Percentiles rank a stretch among this genome's conserved stretches.
Evolutionary conservation across 2,888 invertebrate species (phyloP).

Genomic region (Pristionchus mayeri): DNA sequence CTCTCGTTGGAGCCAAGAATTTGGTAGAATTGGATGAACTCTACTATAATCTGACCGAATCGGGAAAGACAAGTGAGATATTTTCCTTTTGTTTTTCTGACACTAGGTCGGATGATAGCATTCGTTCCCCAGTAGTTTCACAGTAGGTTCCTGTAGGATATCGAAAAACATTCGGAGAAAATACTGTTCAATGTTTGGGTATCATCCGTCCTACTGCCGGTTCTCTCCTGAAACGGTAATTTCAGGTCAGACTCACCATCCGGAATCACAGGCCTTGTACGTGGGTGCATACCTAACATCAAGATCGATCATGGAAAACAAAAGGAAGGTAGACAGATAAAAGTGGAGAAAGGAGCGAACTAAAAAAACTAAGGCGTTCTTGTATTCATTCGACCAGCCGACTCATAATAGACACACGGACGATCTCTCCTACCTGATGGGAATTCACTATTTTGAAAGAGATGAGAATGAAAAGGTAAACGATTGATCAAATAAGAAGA

Average conservation of each 20-base stretch:
- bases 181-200: no score
- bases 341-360: not conserved
- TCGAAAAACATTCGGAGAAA: no score
- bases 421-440: constrained; percentile 63
- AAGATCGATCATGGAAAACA: not conserved
- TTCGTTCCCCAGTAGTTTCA: no score
- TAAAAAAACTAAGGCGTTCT: constrained; percentile 52
- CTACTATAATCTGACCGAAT: not conserved
- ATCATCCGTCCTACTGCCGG: no score
- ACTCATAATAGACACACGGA: constrained; percentile 61
- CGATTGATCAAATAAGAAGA: not conserved
- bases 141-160: not conserved
- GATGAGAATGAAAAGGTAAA: constrained; percentile 59
- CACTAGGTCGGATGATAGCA: no score
- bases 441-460: constrained; percentile 60
- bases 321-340: not conserved
- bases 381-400: constrained; percentile 61
- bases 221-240: no score
- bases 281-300: not conserved
- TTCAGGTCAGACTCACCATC: not conserved
- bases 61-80: constrained; percentile 10
- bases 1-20: constrained; percentile 6
- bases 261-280: constrained; percentile 5
- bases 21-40: constrained; percentile 25
- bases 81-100: not conserved